phyloP scores from a whole-genome alignment of 1,140 invertebrate species.

The Pseudomyrmex gracilis region DNA sequence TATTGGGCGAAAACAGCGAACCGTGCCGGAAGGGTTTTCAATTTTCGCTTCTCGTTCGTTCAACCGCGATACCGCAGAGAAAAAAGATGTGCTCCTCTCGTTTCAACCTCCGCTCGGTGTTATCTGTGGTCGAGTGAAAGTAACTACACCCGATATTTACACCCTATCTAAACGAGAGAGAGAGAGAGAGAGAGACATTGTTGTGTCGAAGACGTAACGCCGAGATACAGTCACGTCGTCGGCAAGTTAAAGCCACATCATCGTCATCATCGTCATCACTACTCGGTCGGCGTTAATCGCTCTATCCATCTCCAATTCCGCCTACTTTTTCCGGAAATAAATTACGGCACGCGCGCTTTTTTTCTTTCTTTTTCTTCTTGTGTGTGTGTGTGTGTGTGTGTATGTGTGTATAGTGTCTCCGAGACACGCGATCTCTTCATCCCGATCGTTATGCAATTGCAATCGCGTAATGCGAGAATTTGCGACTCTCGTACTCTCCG shows the following conservation, averaged over 20 bases:
- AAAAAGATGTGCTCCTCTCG: slow-evolving; percentile 14
- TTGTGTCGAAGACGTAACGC: slow-evolving; percentile 37
- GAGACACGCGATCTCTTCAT: slow-evolving; percentile 27
- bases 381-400: not conserved
- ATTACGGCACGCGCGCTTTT: not conserved
- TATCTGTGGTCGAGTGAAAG: slow-evolving; percentile 26
- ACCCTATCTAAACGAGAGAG: slow-evolving; percentile 32
- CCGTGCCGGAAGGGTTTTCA: not conserved
- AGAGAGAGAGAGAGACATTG: slow-evolving; percentile 40
- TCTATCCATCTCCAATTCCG: not conserved
- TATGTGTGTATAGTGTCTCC: no score
- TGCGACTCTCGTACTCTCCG: slow-evolving; percentile 29
- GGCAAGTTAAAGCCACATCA: slow-evolving; percentile 13
- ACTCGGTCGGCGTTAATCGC: slow-evolving; percentile 4
- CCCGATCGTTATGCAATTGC: slow-evolving; percentile 20
- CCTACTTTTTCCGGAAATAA: slow-evolving; percentile 19
- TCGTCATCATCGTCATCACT: no score
- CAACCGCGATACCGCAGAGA: not conserved
- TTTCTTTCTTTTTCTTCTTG: not conserved
- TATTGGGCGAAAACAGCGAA: no score
- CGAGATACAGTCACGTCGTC: not conserved
- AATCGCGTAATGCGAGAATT: slow-evolving; percentile 33
- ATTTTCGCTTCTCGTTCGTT: not conserved
- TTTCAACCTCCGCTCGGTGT: not conserved
- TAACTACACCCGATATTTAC: slow-evolving; percentile 37